A percentile compares a stretch with the other conserved stretches of the same genome.
Evolutionary conservation across 2,888 invertebrate species (phyloP).

Genomic region (Drosophila pseudotakahashii): DNA sequence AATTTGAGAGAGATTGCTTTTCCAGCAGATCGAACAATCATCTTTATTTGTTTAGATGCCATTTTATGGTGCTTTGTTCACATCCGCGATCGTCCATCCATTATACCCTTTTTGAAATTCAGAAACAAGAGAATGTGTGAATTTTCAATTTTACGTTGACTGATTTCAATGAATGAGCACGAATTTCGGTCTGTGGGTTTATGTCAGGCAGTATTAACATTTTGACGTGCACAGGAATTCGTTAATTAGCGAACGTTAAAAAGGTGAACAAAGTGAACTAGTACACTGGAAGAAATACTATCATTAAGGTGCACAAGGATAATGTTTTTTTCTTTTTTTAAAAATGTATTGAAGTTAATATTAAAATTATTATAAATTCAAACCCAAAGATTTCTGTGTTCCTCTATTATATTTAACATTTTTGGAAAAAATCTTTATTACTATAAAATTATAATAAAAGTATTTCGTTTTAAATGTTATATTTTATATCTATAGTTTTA

Average conservation of each 20-base stretch:
- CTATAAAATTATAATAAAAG: too few relatives aligned
- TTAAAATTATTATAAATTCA: too few relatives aligned
- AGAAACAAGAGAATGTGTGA: constrained; percentile 40
- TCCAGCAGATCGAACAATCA: background rate
- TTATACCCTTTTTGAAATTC: background rate
- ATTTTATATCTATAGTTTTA: too few relatives aligned
- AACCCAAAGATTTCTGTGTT: too few relatives aligned
- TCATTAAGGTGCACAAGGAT: too few relatives aligned
- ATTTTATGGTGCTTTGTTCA: background rate
- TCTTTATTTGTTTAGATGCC: background rate
- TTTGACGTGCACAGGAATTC: constrained; percentile 62
- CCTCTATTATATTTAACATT: background rate
- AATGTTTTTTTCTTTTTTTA: too few relatives aligned
- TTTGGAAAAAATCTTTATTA: too few relatives aligned
- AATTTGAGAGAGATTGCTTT: background rate
- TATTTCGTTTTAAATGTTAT: too few relatives aligned
- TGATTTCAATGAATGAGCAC: constrained; percentile 67
- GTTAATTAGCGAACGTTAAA: constrained; percentile 57
- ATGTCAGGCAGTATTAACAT: constrained; percentile 40
- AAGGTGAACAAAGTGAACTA: constrained; percentile 33
- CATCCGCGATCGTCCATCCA: background rate
- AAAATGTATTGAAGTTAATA: too few relatives aligned
- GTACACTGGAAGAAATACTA: background rate
- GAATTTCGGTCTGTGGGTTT: constrained; percentile 24
- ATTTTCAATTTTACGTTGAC: constrained; percentile 64